Conservation (phyloP, 92 coral and sea anemone species). For the Palythoa grandiflora region DNA sequence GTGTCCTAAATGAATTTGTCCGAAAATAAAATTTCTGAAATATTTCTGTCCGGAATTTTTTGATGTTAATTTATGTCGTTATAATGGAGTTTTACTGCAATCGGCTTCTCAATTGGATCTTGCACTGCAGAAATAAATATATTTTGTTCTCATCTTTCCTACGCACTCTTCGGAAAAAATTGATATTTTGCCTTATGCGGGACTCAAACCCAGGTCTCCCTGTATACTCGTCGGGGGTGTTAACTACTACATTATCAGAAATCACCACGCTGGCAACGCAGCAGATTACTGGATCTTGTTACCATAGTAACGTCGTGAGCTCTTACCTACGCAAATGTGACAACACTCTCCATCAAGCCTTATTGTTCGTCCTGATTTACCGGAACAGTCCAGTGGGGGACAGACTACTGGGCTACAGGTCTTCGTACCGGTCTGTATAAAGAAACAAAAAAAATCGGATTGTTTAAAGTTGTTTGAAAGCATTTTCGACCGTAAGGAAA, state of each 20-base stretch:
- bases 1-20: no score
- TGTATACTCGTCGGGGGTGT: no score
- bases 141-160: no score
- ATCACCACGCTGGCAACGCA: no score
- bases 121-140: no score
- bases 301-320: background rate
- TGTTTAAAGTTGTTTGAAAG: background rate
- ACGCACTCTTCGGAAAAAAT: background rate
- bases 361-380: constrained; percentile 28
- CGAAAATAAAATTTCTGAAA: no score
- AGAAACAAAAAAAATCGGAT: background rate
- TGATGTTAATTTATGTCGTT: no score
- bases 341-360: constrained; percentile 3
- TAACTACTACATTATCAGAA: no score
- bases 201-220: no score
- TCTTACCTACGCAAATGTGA: constrained; percentile 32
- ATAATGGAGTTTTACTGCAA: no score
- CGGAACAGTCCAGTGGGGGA: constrained; percentile 9
- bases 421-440: constrained; percentile 1
- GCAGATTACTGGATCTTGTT: background rate
- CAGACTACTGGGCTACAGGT: background rate
- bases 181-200: background rate
- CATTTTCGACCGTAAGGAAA: background rate
- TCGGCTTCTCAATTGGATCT: no score
- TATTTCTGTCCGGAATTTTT: no score